Base-by-base conservation (phyloP, 2,888 invertebrate species). In the Torymus tubicola region DNA sequence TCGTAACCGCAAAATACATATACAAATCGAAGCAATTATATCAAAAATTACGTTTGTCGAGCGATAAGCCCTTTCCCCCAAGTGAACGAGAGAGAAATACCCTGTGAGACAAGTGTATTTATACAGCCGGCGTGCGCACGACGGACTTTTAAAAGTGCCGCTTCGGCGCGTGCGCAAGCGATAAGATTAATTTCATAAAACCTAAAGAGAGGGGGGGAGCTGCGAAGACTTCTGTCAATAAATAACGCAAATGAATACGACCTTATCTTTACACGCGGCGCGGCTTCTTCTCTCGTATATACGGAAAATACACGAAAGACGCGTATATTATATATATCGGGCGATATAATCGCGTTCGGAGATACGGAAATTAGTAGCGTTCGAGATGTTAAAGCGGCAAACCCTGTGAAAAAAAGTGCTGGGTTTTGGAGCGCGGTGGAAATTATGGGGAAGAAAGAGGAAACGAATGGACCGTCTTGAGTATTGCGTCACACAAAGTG, bases 181-280 rank as follows among this genome's bases (percentile, higher is more conserved):
- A 80, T 80, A 80, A 80, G 80, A 80, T 80, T 80, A 80, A 80
- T 80, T 80, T 76, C 71, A 75, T 80, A 71, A 80, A 71, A 80
- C 61, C 57, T 16, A 10, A 16, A 13, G 60, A 13, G 10, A 60
- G 60, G 16, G 18, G n/a, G n/a, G 2, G 16, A n/a, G n/a, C n/a
- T n/a, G 16, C 1, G 8, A 18, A 60, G 60, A 16, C 8, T 64
- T 70, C 75, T 67, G 80, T 75, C 75, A 71, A 80, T 80, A 76
- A 80, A 80, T 76, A 80, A 80, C 75, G 65, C 71, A 61, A 80
- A 76, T 67, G 67, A 80, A 80, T 80, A 70, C 55, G 58, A 50
- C 18, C 24, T 79, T 79, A 80, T 80, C 80, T 71, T 42, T 60
- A 69, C 75, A 80, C 61, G 61, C 71, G 61, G 50, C 50, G 16